Percentiles rank a stretch among this genome's conserved stretches.
These are phyloP conservation scores for Pecten maximus DNA, from an alignment of 2,888 invertebrate species.

Conservation along the genomic window DNA sequence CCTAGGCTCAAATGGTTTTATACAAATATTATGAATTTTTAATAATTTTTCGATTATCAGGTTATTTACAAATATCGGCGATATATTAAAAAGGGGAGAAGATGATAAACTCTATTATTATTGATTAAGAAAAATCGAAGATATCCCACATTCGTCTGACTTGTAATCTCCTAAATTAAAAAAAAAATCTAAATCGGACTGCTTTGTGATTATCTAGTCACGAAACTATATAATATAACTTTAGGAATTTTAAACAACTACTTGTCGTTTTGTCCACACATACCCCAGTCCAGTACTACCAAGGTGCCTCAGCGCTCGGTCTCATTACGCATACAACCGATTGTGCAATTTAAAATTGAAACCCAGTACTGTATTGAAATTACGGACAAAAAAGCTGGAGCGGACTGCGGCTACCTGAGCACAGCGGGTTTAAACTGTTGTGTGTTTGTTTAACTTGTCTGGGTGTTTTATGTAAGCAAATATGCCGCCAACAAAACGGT, in stretches of 20 bases:
- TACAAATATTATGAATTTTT: background rate
- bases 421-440: background rate
- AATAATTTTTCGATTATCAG: background rate
- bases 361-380: slow-evolving; percentile 6
- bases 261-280: background rate
- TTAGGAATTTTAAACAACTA: background rate
- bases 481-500: background rate
- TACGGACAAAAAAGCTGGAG: background rate
- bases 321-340: background rate
- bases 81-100: background rate
- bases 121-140: background rate
- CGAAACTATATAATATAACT: background rate
- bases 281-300: background rate
- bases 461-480: background rate
- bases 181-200: too few relatives aligned
- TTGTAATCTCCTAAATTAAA: too few relatives aligned
- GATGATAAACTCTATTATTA: background rate
- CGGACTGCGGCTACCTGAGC: background rate
- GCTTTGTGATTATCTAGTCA: background rate
- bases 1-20: background rate
- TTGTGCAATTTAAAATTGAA: slow-evolving; percentile 16
- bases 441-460: background rate
- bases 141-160: too few relatives aligned
- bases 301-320: background rate
- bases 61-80: too few relatives aligned